Evolutionary conservation across 2,113 vertebrate species (phyloP), one percentile per base, ranked within the genome.

Genomic region (Pleuronectes platessa): DNA sequence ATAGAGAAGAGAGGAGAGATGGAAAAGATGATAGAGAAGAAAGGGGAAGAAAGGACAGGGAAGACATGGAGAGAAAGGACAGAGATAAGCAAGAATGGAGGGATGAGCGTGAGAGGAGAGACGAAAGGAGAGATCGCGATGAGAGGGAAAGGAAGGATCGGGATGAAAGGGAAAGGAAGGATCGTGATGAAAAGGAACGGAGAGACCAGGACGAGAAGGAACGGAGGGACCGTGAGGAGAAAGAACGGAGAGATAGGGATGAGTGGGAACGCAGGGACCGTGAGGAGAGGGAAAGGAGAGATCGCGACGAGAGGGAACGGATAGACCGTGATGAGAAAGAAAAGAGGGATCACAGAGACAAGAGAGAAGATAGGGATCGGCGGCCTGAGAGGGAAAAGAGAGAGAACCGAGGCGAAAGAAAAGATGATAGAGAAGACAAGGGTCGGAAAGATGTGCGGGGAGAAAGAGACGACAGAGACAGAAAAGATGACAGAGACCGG

Each of bases 1-100:
- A 77, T 18, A 84, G 80, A 62, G 91, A 91, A 2, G 88, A 90
- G 69, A 90, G 81, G 65, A 85, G 82, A 60, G 86, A 90, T 1
- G 64, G 26, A 11, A 81, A 66, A 71, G 88, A 90, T 6, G 77
- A 85, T 14, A n/a, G 77, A 45, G 82, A 88, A 42, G 54, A 86
- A 65, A 35, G 82, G 61, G 70, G 68, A 23, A 66, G 71, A 40
- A 84, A 73, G 56, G 86, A 68, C 37, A 70, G 65, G 68, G 88
- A 90, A 0, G 89, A 88, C 1, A 0, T n/a, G 8, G 89, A 86
- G 15, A 84, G 81, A 26, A 68, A 62, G 60, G 76, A 83, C 15
- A 68, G 74, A 4, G 51, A 54, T 20, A 54, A 15, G 51, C 51
- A 20, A 54, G 51, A 54, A 15, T 68, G 71, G 83, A 87, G 63